Evolutionary conservation across 2,113 vertebrate genomes (phyloP).

Genomic region (Lathamus discolor): DNA sequence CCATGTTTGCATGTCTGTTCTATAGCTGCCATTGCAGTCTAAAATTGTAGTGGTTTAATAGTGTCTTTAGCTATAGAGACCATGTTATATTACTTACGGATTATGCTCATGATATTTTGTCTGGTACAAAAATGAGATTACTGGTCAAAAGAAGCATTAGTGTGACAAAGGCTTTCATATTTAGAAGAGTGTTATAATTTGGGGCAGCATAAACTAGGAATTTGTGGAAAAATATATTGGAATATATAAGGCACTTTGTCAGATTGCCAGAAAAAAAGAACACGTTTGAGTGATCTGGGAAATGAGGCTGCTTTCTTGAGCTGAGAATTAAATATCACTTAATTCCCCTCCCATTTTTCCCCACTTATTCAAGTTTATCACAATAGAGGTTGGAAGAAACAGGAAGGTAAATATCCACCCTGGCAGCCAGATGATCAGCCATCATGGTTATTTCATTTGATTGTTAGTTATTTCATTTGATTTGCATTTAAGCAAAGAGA

Average conservation of each 20-base stretch:
- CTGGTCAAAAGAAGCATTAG: background rate
- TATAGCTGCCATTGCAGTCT: background rate
- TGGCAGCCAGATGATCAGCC: background rate
- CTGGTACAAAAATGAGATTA: background rate
- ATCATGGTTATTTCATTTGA: background rate
- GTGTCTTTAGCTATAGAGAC: background rate
- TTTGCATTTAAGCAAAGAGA: background rate
- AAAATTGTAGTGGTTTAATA: constrained; percentile 3
- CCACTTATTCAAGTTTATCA: background rate
- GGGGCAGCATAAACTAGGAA: background rate
- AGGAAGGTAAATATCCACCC: background rate
- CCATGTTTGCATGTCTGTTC: background rate
- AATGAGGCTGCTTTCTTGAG: background rate
- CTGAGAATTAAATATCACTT: background rate
- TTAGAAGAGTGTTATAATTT: background rate
- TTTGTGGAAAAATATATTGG: background rate
- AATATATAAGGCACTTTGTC: background rate
- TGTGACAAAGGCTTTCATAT: background rate
- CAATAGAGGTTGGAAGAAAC: background rate
- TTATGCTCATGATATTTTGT: background rate
- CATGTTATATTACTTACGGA: background rate
- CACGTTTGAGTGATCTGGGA: background rate
- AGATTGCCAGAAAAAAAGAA: background rate
- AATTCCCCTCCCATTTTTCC: background rate
- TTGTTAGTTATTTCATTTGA: background rate